Evolutionary conservation across 2,888 invertebrate genomes (phyloP), one percentile per base, ranked within the genome.

Genomic region (Esperia sulphurella): DNA sequence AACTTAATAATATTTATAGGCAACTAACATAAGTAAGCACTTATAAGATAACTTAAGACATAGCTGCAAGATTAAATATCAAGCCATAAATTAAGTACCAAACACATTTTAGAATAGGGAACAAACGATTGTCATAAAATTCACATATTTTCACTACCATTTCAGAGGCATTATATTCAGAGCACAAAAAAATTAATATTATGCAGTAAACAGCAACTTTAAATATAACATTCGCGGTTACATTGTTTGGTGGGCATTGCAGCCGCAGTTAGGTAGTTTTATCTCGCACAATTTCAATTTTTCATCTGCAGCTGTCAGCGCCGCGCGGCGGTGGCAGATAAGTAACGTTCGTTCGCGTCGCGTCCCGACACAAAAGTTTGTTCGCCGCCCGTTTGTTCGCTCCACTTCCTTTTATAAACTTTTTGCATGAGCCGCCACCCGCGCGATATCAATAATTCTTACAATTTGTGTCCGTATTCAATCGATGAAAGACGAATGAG

Each of bases 241-340:
- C 81, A 83, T 84, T 86, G 86, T 86, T 84, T 74, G 75, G 75
- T 55, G 63, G 66, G 70, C 71, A 68, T 61, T 72, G 77, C 75
- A 74, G 80, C 74, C 66, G 81, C 79, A 83, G 85, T 84, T 84
- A 79, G 83, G 83, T 83, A 81, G 84, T 88, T 89, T 89, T 89
- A 88, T 88, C 89, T 87, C 86, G 78, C 82, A 87, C 87, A 86
- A 88, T 88, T 89, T 89, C 88, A 89, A 89, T 89, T 88, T 88
- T 89, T 89, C 88, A 89, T 88, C 86, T 89, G 88, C 84, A 83
- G 79, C 88, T 86, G 87, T 88, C 88, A 86, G 87, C 86, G 73
- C 73, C n/a, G 35, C 35, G 35, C 35, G 77, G 75, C 80, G 75
- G 77, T 70, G 77, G 79, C 71, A 87, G 88, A 89, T 89, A 89